Conservation (phyloP, 2,113 vertebrate genomes). For the Anoura caudifer region DNA sequence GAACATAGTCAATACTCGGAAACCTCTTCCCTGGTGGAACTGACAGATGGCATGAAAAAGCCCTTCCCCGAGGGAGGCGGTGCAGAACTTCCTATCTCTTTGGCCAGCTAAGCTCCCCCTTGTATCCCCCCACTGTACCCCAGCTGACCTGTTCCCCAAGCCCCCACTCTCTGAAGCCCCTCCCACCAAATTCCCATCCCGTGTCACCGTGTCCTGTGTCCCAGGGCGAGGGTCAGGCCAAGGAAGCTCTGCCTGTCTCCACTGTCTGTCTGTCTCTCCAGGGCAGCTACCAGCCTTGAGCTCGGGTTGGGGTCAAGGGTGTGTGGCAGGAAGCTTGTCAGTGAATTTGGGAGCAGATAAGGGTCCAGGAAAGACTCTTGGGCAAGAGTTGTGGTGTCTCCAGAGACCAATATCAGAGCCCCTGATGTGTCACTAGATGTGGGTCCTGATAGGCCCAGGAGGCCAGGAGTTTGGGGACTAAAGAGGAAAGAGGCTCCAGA, state of each 20-base stretch:
- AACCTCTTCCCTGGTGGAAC: neutral
- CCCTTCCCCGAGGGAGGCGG: neutral
- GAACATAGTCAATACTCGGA: neutral
- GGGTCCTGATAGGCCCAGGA: neutral
- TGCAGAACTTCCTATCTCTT: neutral
- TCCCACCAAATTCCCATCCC: neutral
- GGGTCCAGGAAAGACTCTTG: neutral
- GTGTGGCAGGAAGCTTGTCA: neutral
- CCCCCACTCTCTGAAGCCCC: neutral
- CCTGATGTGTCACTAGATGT: neutral
- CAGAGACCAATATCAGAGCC: neutral
- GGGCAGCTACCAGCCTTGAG: neutral
- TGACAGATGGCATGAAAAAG: neutral
- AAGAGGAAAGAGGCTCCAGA: no score
- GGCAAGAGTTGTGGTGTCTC: neutral
- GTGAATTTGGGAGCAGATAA: neutral
- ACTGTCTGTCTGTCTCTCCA: rapidly evolving
- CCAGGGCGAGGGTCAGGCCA: rapidly evolving
- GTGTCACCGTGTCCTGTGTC: neutral
- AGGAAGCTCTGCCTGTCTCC: neutral
- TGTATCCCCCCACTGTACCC: rapidly evolving
- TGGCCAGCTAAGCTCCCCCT: neutral
- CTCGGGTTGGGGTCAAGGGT: rapidly evolving
- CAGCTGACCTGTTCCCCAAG: neutral
- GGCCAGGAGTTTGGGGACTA: neutral